Conservation (phyloP, 2,797 vertebrate genomes). For the Siniperca undulata region DNA sequence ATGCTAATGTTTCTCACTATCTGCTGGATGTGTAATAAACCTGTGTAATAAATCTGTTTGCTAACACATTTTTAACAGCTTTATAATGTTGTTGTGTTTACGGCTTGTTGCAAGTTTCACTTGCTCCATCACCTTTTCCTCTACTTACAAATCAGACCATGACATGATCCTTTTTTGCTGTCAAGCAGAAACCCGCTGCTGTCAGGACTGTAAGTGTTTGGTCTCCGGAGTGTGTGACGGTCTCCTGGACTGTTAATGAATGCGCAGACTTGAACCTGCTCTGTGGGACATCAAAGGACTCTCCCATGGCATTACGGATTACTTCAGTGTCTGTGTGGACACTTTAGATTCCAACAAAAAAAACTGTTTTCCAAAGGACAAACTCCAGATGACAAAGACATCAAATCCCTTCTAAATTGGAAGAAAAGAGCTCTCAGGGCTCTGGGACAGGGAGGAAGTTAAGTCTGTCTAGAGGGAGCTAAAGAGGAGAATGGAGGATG, state of each 20-base stretch:
- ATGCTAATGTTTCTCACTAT: not conserved
- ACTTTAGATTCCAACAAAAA: slow-evolving; percentile 27
- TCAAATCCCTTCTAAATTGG: slow-evolving; percentile 60
- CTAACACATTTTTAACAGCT: not conserved
- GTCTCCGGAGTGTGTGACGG: slow-evolving; percentile 18
- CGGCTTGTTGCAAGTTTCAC: not conserved
- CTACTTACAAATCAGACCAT: not conserved
- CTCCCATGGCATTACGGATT: slow-evolving; percentile 51
- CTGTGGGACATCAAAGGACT: slow-evolving; percentile 56
- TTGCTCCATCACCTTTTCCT: not conserved
- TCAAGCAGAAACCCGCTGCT: not conserved
- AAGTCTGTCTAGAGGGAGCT: slow-evolving; percentile 61
- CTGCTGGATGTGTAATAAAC: not conserved
- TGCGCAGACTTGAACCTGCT: slow-evolving; percentile 48
- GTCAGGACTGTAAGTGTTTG: slow-evolving; percentile 32
- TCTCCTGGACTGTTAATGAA: slow-evolving; percentile 56
- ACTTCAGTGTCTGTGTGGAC: slow-evolving; percentile 51
- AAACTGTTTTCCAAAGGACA: slow-evolving; percentile 61
- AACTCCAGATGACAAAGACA: slow-evolving; percentile 55
- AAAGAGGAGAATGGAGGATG: slow-evolving; percentile 57
- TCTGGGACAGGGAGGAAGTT: slow-evolving; percentile 47
- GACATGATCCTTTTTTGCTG: slow-evolving; percentile 6
- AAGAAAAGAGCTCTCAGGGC: slow-evolving; percentile 53
- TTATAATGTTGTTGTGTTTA: not conserved
- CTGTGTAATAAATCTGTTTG: not conserved